phyloP scores from a whole-genome alignment of 1,140 invertebrate genomes.

The Polypedilum vanderplanki region DNA sequence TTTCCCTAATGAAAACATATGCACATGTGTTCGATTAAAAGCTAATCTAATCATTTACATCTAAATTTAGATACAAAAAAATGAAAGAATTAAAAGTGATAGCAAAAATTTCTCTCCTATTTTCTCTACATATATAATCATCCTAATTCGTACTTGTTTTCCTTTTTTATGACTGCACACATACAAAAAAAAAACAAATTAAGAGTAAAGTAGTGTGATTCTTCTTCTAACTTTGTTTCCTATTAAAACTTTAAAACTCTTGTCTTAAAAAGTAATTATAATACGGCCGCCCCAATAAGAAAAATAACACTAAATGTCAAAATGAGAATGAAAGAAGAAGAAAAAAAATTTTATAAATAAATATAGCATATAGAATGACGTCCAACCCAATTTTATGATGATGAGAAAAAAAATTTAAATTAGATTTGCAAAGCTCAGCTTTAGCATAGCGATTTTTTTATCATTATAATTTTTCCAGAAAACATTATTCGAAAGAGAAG shows the following conservation, averaged over 20 bases:
- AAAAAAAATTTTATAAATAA: not conserved
- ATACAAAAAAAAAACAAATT: not conserved
- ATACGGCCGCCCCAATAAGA: conserved; percentile 8
- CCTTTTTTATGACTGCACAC: not conserved
- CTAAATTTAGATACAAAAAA: too few species aligned
- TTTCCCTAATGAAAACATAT: too few species aligned
- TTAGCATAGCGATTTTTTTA: conserved; percentile 10
- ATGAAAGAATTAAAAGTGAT: too few species aligned
- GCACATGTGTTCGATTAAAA: too few species aligned
- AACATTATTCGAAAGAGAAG: not conserved
- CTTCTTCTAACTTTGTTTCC: not conserved
- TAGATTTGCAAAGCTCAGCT: not conserved
- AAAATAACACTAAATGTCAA: not conserved
- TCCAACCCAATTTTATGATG: not conserved
- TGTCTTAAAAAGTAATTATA: conserved; percentile 20
- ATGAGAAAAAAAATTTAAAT: not conserved
- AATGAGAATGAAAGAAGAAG: too few species aligned
- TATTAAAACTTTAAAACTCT: not conserved
- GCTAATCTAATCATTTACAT: too few species aligned
- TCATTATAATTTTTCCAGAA: not conserved
- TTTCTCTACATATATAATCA: too few species aligned
- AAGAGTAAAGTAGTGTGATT: conserved; percentile 5
- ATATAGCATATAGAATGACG: conserved; percentile 17
- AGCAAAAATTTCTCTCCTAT: too few species aligned
- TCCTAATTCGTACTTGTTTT: not conserved